Evolutionary conservation across 2,113 vertebrate genomes (phyloP), one percentile per base, ranked within the genome.

Genomic region (Podarcis muralis): DNA sequence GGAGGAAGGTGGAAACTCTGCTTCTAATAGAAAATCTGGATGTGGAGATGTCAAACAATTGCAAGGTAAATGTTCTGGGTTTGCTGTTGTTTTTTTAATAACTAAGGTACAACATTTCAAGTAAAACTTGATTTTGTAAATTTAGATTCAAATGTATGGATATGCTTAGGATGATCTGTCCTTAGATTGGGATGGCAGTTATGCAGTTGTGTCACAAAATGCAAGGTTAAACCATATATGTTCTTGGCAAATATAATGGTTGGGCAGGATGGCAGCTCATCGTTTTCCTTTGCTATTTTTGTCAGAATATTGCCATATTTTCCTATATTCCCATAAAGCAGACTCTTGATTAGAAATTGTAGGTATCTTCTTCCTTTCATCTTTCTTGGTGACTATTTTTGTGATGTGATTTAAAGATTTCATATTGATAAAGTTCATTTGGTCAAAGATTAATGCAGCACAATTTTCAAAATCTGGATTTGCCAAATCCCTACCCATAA

Each of bases 1-100:
- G 93, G 99, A 99, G 66, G 98, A 98, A 92, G 94, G 96, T 85
- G 93, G 95, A 68, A 96, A 96, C 93, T 91, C 97, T 85, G 90
- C 92, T 93, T 74, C 96, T 91, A 76, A 90, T 30, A 96, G 96
- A 76, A 98, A 96, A 94, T 97, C 97, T 85, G 88, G 92, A 83
- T 94, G 93, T 66, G 96, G 96, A 43, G 97, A 97, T 88, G 92
- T 97, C 84, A 97, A 97, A 91, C 91, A 96, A 1, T 94, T 97
- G 87, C 96, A 96, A 97, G 98, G 98, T 97, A 96, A 95, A 93
- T 62, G 59, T 62, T 15, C 18, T 15, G 59, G 23, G 11, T n/a
- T 37, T 37, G 35, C 35, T 37, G 35, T 37, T 37, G 35, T 20
- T 53, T 53, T 53, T 53, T 53, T 11, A 77, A 40, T 25, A 81